Evolutionary conservation across 2,888 invertebrate species (phyloP), one percentile per base, ranked within the genome.

Genomic region (Cyrtodaria siliqua): DNA sequence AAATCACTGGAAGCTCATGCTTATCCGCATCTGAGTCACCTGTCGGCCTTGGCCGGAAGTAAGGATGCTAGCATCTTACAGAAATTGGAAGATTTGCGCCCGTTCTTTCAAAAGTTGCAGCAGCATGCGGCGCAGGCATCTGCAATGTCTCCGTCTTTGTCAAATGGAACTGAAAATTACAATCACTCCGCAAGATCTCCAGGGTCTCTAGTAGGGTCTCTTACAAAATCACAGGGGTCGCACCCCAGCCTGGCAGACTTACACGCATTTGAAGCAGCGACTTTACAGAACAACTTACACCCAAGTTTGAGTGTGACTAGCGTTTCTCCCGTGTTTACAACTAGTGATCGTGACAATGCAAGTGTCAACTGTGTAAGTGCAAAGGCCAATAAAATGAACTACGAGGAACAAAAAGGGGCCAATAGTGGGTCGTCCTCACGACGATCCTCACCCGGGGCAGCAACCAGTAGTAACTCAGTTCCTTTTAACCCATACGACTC

Each of bases 361-460:
- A 49, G 60, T 61, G 61, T 66, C 40, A 75, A 76, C 33, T 68
- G 69, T 47, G 52, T 44, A 42, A 70, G 60, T 29, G 49, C 74
- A 40, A 82, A 69, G 74, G 73, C 74, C 27, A 75, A 20, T 64
- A 72, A 75, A 63, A 55, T 50, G 53, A 75, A 27, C 20, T 56
- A 75, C 33, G 87, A 87, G 38, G 77, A 78, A 55, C 64, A 67
- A 42, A 84, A 82, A 59, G 83, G 79, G 49, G 73, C 79, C 52
- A 86, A 85, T 63, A 85, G 84, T 56, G 83, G 86, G n/a, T 16
- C 83, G 42, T 86, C 86, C 52, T 81, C 80, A 42, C 83, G 87
- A 62, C 73, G 85, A 33, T 88, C 86, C 16, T 89, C 88, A n/a
- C 87, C 89, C 23, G 87, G 86, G 33, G 86, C 86, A n/a, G 86